Conservation (phyloP, 2,113 vertebrate genomes). For the Coturnix japonica region DNA sequence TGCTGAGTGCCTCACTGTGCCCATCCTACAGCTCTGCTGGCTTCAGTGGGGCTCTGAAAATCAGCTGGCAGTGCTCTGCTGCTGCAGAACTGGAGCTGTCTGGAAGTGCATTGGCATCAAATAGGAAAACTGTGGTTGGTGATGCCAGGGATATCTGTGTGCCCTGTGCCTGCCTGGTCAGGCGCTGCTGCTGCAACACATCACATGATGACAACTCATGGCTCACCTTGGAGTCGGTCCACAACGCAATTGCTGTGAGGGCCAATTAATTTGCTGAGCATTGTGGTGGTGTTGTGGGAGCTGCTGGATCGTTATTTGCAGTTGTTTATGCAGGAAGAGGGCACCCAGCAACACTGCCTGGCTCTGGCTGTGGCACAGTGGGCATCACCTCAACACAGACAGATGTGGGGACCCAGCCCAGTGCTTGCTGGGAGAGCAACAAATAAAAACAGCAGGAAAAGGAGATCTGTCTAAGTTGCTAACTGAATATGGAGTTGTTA, state of each 20-base stretch:
- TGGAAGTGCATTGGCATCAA: not conserved
- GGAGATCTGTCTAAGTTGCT: not conserved
- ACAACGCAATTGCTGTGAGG: not conserved
- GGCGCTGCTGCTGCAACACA: not conserved
- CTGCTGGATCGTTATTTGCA: not conserved
- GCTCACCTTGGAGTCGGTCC: not conserved
- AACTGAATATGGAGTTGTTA: not conserved
- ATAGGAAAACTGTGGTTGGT: not conserved
- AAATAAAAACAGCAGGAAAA: not conserved
- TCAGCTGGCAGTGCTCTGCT: not conserved
- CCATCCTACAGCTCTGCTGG: not conserved
- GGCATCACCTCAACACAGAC: not conserved
- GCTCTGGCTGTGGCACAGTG: not conserved
- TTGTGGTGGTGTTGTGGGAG: not conserved
- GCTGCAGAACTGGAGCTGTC: not conserved
- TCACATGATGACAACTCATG: not conserved
- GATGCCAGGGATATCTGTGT: not conserved
- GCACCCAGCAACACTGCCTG: not conserved
- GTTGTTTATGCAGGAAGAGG: not conserved
- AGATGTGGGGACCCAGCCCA: not conserved
- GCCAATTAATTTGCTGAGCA: not conserved
- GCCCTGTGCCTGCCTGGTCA: not conserved
- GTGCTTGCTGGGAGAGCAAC: not conserved
- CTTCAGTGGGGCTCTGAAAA: not conserved
- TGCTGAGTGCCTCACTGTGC: accelerated